Conservation (phyloP, 2,797 vertebrate genomes). For the Scyliorhinus canicula region DNA sequence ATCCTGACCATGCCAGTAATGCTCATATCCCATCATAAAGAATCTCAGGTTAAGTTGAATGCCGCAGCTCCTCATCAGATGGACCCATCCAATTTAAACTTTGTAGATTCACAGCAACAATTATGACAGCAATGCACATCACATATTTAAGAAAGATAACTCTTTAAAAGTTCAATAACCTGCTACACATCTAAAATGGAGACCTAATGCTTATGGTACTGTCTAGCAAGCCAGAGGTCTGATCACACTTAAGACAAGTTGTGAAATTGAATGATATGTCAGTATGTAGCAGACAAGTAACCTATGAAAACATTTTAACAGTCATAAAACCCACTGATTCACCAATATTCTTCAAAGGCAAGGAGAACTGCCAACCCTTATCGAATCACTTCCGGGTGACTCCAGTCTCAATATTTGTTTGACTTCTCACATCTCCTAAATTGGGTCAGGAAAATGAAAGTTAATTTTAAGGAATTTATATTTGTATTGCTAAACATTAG, state of each 20-base stretch:
- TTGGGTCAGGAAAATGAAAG: too few species aligned
- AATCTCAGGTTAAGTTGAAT: too few species aligned
- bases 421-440: not conserved
- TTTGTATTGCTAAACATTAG: too few species aligned
- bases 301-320: not conserved
- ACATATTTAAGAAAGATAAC: not conserved
- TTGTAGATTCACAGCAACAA: not conserved
- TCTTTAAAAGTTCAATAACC: not conserved
- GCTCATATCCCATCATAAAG: too few species aligned
- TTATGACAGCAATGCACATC: not conserved
- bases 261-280: not conserved
- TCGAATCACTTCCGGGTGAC: not conserved
- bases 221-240: not conserved
- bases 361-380: not conserved
- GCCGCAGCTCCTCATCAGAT: too few species aligned
- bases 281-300: not conserved
- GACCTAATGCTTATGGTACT: not conserved
- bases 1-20: too few species aligned
- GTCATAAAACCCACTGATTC: too few species aligned
- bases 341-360: not conserved
- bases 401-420: not conserved
- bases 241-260: not conserved
- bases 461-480: too few species aligned
- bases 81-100: too few species aligned
- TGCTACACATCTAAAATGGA: not conserved